Evolutionary conservation across 2,888 invertebrate species (phyloP), one percentile per base, ranked within the genome.

Genomic region (Leptopterna dolabrata): DNA sequence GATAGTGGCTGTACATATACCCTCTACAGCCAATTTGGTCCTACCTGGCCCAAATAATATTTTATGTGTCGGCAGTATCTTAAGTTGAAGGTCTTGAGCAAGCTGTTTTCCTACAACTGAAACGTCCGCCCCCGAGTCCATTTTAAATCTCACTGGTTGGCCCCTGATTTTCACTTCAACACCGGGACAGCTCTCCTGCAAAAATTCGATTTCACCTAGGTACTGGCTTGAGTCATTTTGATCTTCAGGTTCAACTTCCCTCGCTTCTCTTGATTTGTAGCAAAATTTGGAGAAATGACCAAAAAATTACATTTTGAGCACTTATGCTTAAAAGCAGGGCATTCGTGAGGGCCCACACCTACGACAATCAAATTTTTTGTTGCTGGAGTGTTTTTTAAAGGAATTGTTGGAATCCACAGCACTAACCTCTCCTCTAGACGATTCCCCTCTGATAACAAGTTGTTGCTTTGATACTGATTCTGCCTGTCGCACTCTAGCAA

Each of bases 21-120:
- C 76, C n/a, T 41, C 47, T 2, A 86, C 36, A 86, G 16, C 19
- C 43, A 81, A 51, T 47, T 45, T 81, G n/a, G 81, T 81, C 6
- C 41, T 19, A 6, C 47, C 81, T 51, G 47, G 81, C 19, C 81
- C 81, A 81, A 47, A 81, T 14, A 81, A 16, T 3, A 30, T 16
- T 36, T 36, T 76, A 29, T 76, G 1, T 2, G 36, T 4, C 4
- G 24, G 16, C 19, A 16, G 55, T 3, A 19, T 55, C 24, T 19
- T 19, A 3, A 7, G 24, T n/a, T 73, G 2, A 6, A 73, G 30
- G 16, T 2, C 11, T 14, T 73, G 19, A 24, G 30, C 73, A 24
- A 24, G 16, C 2, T 4, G 73, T 30, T 16, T 24, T 27, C 73
- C 29, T 14, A 73, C 14, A 11, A 73, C 73, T 7, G 73, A 73